Percentiles rank a stretch among this genome's conserved stretches.
Conservation (phyloP, 2,797 vertebrate genomes). For the Silurus lanzhouensis region DNA sequence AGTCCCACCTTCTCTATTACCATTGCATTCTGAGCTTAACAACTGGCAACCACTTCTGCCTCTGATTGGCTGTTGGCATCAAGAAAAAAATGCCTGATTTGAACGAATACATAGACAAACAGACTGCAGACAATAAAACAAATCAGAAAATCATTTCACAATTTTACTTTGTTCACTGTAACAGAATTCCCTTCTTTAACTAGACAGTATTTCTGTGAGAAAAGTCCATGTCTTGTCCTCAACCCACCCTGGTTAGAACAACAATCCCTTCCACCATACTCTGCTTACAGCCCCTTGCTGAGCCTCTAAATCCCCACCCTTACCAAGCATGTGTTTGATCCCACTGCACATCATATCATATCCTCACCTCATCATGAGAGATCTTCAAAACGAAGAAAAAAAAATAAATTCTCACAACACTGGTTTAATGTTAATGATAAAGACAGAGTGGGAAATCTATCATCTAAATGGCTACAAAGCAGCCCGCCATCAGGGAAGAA, state of each 20-base stretch:
- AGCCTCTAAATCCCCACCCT: slow-evolving; percentile 33
- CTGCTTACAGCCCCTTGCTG: slow-evolving; percentile 29
- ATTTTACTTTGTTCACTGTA: neutral
- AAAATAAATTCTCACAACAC: neutral
- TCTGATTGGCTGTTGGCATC: neutral
- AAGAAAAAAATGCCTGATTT: neutral
- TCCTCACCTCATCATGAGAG: neutral
- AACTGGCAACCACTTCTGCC: slow-evolving; percentile 3
- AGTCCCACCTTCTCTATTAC: slow-evolving; percentile 6
- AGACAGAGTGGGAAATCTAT: neutral
- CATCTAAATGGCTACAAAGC: neutral
- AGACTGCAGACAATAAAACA: neutral
- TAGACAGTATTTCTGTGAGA: neutral
- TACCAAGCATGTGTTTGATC: slow-evolving; percentile 40
- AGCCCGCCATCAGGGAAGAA: neutral
- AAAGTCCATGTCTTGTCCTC: slow-evolving; percentile 11
- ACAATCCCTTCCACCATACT: slow-evolving; percentile 9
- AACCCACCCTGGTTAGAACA: slow-evolving; percentile 36
- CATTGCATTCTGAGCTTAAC: neutral
- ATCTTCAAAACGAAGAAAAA: neutral
- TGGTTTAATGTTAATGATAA: neutral
- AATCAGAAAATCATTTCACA: neutral
- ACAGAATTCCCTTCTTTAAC: neutral
- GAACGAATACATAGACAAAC: too few species aligned
- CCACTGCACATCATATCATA: slow-evolving; percentile 11